A percentile compares a stretch with the other conserved stretches of the same genome.
These are phyloP conservation scores for Cryptotermes secundus DNA, from an alignment of 1,140 invertebrate species.

Conservation along the genomic window DNA sequence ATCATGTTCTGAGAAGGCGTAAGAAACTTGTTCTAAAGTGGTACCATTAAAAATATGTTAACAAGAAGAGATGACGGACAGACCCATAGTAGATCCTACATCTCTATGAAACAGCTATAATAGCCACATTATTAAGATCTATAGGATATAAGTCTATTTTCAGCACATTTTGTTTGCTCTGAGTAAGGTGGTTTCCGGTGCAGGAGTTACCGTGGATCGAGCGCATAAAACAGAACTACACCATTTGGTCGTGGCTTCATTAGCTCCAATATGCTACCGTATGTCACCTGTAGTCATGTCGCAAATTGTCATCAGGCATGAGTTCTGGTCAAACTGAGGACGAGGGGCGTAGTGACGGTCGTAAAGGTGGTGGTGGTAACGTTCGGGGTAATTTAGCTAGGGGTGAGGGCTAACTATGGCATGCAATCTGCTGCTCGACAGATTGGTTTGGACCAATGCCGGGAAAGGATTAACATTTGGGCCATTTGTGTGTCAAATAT, in stretches of 20 bases:
- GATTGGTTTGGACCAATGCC: background rate
- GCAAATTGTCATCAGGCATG: background rate
- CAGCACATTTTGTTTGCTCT: no score
- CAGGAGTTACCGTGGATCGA: background rate
- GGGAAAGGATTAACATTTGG: background rate
- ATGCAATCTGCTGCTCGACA: background rate
- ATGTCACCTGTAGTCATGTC: background rate
- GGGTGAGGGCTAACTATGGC: background rate
- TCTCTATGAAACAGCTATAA: no score
- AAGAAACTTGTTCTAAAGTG: no score
- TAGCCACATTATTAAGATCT: no score
- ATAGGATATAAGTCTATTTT: no score
- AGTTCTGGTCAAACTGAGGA: background rate
- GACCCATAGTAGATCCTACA: background rate
- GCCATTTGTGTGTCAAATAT: background rate
- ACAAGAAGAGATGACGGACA: no score
- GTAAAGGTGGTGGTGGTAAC: background rate
- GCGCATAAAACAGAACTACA: background rate
- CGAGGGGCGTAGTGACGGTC: background rate
- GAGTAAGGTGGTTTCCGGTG: background rate
- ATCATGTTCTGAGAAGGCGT: no score
- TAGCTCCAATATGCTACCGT: background rate
- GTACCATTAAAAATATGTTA: no score
- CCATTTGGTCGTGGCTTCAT: background rate
- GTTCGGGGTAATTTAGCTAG: background rate